These are phyloP conservation scores for Morus bassanus DNA, from an alignment of 2,797 vertebrate genomes.

Conservation along the genomic window DNA sequence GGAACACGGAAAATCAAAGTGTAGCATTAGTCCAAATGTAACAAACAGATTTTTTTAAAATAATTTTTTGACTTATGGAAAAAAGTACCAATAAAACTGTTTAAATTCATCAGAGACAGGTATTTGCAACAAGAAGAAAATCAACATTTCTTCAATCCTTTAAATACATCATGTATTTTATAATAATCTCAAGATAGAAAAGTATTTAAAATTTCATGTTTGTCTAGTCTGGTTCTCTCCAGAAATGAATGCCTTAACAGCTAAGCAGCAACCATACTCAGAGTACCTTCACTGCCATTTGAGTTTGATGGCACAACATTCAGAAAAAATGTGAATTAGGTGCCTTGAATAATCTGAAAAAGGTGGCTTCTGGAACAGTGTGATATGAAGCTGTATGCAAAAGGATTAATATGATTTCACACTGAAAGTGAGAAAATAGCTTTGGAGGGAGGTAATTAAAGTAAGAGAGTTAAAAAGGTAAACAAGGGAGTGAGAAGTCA, in stretches of 20 bases:
- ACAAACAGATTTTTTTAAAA: background rate
- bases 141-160: background rate
- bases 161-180: background rate
- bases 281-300: background rate
- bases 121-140: background rate
- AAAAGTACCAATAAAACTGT: background rate
- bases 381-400: background rate
- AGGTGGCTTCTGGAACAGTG: background rate
- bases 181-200: background rate
- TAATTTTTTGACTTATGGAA: background rate
- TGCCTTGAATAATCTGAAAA: background rate
- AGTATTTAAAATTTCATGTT: background rate
- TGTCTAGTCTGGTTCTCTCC: background rate
- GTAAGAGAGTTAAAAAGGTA: background rate
- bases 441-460: background rate
- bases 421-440: background rate
- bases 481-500: background rate
- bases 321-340: background rate
- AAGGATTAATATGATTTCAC: background rate
- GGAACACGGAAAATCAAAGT: background rate
- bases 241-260: background rate
- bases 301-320: background rate
- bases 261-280: background rate
- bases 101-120: background rate
- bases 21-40: background rate